phyloP scores from a whole-genome alignment of 2,797 vertebrate genomes.

The Bucorvus abyssinicus region DNA sequence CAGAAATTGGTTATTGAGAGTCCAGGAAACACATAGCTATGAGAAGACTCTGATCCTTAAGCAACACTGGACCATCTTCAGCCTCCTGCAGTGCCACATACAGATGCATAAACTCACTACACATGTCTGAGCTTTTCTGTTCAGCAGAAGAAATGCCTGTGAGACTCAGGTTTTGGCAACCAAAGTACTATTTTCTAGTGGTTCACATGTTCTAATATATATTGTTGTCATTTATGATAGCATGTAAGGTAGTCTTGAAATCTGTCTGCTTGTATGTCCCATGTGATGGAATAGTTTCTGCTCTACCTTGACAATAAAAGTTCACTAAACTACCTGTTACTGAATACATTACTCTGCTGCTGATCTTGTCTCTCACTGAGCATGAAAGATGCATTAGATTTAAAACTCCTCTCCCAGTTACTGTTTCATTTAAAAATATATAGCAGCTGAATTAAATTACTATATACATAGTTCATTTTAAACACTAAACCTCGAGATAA shows the following conservation, averaged over 20 bases:
- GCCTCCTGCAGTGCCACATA: slow-evolving; percentile 42
- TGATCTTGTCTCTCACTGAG: neutral
- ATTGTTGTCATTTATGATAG: neutral
- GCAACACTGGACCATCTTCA: slow-evolving; percentile 49
- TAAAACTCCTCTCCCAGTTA: neutral
- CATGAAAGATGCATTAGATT: neutral
- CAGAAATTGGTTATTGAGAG: slow-evolving; percentile 79
- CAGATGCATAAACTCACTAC: neutral
- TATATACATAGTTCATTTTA: neutral
- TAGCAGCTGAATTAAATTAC: neutral
- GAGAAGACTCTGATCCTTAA: neutral
- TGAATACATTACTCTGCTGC: neutral
- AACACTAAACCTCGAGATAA: neutral
- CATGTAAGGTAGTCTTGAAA: neutral
- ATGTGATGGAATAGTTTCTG: neutral
- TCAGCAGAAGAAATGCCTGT: slow-evolving; percentile 28
- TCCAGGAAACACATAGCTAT: slow-evolving; percentile 51
- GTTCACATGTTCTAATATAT: neutral
- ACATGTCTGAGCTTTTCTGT: slow-evolving; percentile 13
- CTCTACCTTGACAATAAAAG: slow-evolving; percentile 68
- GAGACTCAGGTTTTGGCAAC: slow-evolving; percentile 21
- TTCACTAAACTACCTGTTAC: slow-evolving; percentile 4
- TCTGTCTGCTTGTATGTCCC: neutral
- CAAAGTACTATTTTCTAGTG: slow-evolving; percentile 10
- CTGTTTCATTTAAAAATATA: neutral